Base-by-base conservation (phyloP, 2,113 vertebrate species). In the Brienomyrus brachyistius region DNA sequence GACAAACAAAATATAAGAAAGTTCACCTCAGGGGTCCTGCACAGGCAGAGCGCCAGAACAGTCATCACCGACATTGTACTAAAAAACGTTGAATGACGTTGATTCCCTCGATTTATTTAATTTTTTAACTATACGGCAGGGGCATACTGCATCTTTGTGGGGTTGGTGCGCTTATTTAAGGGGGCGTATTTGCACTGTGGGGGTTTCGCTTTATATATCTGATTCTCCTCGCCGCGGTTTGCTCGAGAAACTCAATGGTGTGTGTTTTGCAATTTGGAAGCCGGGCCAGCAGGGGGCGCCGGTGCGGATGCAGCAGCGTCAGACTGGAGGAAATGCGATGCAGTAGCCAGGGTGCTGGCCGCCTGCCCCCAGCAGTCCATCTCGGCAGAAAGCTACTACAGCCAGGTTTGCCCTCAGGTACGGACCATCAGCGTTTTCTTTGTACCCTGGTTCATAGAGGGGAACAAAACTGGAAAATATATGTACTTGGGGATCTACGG, bases 261-360 rank as follows among this genome's bases (percentile, higher is more conserved):
- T 19, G 43, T 47, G 40, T 10, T 84, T 23, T 84, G 47, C 48
- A 21, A 80, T 43, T 77, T 19, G 74, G 23, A 27, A 21, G 23
- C 62, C 3, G 40, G 87, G 35, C 93, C 94, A 96, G 92, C 92
- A 90, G 96, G 95, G 31, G 93, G 91, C 0, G 95, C 91, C 88
- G 95, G 95, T 0, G 92, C 95, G 0, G 96, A 96, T 89, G 94
- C 92, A 9, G 94, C 90, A 2, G 95, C 97, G 70, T 95, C 96
- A 10, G 97, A 99, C 94, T 99, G 98, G 98, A 97, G 93, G 91
- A 98, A 96, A 89, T 99, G 98, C 4, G 97, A 99, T 1, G 54
- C 91, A 21, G 95, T 99, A 15, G 98, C 98, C 35, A 96, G 94
- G 94, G 97, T 99, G 91, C 93, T 99, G 92, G 95, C 96, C 0